Conservation (phyloP, 2,113 vertebrate species). For the Indri indri region DNA sequence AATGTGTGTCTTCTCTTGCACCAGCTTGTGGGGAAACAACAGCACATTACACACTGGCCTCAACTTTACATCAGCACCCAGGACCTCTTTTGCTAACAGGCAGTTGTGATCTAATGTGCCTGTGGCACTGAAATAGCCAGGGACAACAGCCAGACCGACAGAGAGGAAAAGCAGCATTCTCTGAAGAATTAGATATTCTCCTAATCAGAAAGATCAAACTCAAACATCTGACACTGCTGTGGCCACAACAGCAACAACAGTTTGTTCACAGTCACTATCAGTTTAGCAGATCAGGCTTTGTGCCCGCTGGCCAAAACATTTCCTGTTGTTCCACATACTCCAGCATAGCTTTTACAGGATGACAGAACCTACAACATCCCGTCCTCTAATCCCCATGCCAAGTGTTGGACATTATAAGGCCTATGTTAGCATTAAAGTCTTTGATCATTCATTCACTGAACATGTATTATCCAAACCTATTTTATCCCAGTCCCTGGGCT, state of each 20-base stretch:
- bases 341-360: neutral
- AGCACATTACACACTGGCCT: neutral
- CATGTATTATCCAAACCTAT: neutral
- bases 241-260: neutral
- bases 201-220: slow-evolving; percentile 45
- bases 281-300: slow-evolving; percentile 9
- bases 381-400: neutral
- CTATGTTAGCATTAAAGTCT: neutral
- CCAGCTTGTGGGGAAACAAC: neutral
- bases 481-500: neutral
- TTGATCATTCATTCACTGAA: neutral
- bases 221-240: neutral
- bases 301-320: neutral
- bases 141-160: neutral
- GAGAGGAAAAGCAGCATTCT: slow-evolving; percentile 20
- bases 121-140: neutral
- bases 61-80: neutral
- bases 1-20: neutral
- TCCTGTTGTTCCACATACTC: neutral
- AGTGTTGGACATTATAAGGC: neutral
- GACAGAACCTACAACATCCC: neutral
- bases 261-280: neutral
- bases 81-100: neutral
- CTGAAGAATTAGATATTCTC: neutral
- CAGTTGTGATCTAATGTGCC: neutral